Evolutionary conservation across 2,113 vertebrate species (phyloP), one percentile per base, ranked within the genome.

Genomic region (Echinops telfairi): DNA sequence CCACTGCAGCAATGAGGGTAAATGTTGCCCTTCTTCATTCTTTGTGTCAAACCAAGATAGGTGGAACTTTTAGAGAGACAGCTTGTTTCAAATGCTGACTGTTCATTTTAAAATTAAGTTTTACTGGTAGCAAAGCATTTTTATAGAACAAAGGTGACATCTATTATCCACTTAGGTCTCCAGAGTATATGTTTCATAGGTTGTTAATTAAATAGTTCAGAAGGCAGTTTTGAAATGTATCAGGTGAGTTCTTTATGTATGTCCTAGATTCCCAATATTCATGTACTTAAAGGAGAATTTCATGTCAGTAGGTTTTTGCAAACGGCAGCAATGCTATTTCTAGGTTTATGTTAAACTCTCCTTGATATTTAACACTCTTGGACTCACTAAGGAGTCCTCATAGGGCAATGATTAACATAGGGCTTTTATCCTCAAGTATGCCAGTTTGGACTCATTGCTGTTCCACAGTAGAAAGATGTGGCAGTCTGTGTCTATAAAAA

Each of bases 201-300:
- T 96, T 96, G 83, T 90, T 97, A 98, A 97, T 97, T 97, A 98
- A 97, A 97, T 81, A 96, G 89, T 97, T 97, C 95, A 97, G 93
- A 96, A 97, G 93, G 95, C 19, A 90, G 83, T 81, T 91, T 83
- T 94, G 90, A 96, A 96, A 92, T 86, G 83, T 73, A 97, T 95
- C 93, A 96, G 94, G 89, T 92, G 90, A 92, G 92, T 97, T 95
- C 83, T 95, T 97, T 95, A 90, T 88, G 58, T 97, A 75, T 97
- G 90, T 66, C 94, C 92, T 75, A 92, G 89, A 94, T 98, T 97
- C 97, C 80, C 82, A 87, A 43, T 93, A 93, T 96, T 96, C 71
- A 33, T 86, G 36, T 38, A 23, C 43, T 97, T 96, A 97, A 97
- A 96, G 77, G 96, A 97, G 96, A 97, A 57, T 93, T 97, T 82